Percentiles rank a stretch among this genome's conserved stretches.
Evolutionary conservation across 2,888 invertebrate genomes (phyloP).

Genomic region (Fissipunctia ypsillon): DNA sequence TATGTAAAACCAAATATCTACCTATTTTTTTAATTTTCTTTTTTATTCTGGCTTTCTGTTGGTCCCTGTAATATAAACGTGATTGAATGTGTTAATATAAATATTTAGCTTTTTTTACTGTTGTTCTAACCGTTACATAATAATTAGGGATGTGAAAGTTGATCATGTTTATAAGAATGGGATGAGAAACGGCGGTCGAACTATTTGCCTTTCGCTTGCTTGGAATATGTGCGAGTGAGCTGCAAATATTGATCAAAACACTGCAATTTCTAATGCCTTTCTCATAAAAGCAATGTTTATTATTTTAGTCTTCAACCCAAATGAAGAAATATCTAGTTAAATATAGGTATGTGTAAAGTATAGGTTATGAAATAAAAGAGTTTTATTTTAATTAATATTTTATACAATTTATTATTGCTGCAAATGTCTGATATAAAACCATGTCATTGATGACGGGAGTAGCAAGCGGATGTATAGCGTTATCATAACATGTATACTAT

Average conservation of each 20-base stretch:
- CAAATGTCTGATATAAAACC: slow-evolving; percentile 63
- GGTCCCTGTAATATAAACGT: slow-evolving; percentile 44
- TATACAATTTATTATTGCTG: slow-evolving; percentile 75
- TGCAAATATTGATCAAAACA: neutral
- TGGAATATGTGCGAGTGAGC: neutral
- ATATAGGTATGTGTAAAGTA: slow-evolving; percentile 46
- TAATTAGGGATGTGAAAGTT: slow-evolving; percentile 32
- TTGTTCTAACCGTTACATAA: slow-evolving; percentile 42
- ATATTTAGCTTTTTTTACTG: slow-evolving; percentile 44
- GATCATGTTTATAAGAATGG: slow-evolving; percentile 14
- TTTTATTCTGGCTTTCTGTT: slow-evolving; percentile 18
- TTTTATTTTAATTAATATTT: slow-evolving; percentile 72
- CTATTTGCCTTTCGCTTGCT: slow-evolving; percentile 1
- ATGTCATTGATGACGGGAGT: slow-evolving; percentile 64
- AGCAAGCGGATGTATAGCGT: slow-evolving; percentile 54
- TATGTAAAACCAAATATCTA: slow-evolving; percentile 54
- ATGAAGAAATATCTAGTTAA: slow-evolving; percentile 27
- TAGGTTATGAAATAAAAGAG: slow-evolving; percentile 70
- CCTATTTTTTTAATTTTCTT: slow-evolving; percentile 33
- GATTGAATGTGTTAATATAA: slow-evolving; percentile 40
- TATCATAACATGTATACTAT: slow-evolving; percentile 49
- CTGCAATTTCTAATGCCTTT: neutral
- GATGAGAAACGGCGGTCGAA: neutral
- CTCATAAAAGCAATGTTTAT: neutral
- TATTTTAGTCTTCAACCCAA: slow-evolving; percentile 31